These are phyloP conservation scores for Enteromius thamalakanensis DNA, from an alignment of 2,797 vertebrate species.

Conservation along the genomic window DNA sequence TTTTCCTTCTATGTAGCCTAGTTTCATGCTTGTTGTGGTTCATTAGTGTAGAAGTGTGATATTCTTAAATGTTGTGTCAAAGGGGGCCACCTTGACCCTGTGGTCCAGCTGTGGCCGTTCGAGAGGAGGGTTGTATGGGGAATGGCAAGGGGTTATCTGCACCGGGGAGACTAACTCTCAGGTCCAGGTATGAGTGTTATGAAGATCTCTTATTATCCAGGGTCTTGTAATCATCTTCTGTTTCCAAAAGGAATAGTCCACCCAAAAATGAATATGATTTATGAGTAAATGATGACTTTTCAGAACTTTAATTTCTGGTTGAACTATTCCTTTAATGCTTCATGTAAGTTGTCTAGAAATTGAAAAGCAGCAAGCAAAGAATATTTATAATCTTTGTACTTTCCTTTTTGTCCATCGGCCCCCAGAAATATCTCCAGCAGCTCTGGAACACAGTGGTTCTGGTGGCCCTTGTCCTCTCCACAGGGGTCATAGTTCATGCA, in stretches of 20 bases:
- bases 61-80: slow-evolving; percentile 60
- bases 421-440: slow-evolving; percentile 92
- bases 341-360: background rate
- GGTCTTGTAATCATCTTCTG: background rate
- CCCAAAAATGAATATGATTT: background rate
- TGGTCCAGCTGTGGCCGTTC: slow-evolving; percentile 95
- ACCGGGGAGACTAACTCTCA: slow-evolving; percentile 89
- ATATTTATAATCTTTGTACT: too few species aligned
- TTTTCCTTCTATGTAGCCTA: background rate
- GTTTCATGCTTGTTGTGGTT: background rate
- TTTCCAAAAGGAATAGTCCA: background rate
- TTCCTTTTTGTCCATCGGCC: slow-evolving; percentile 17
- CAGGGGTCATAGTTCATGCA: slow-evolving; percentile 90
- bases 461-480: slow-evolving; percentile 90
- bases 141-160: slow-evolving; percentile 96
- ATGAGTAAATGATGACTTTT: background rate
- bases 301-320: background rate
- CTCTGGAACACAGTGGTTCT: slow-evolving; percentile 94
- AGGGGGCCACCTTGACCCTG: slow-evolving; percentile 92
- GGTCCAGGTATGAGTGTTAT: slow-evolving; percentile 83
- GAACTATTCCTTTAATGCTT: background rate
- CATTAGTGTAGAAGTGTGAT: slow-evolving; percentile 15
- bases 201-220: background rate
- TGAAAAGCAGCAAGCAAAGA: too few species aligned
- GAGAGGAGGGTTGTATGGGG: slow-evolving; percentile 87